These are phyloP conservation scores for Melanaphis sacchari DNA, from an alignment of 1,140 invertebrate genomes.

Conservation along the genomic window DNA sequence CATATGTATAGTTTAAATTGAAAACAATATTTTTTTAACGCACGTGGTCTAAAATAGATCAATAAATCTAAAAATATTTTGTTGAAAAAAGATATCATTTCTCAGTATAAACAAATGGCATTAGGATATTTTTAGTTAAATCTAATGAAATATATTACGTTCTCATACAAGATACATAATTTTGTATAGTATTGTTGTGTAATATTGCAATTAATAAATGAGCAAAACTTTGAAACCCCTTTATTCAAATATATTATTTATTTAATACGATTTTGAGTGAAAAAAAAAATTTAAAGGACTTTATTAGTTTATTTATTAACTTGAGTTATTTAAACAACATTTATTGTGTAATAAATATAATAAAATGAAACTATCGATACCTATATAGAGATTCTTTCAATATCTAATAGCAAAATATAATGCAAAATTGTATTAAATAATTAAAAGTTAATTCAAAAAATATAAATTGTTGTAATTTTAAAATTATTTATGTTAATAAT, in stretches of 20 bases:
- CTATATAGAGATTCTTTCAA: background rate
- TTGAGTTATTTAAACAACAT: background rate
- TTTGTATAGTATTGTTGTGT: background rate
- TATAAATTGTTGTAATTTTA: background rate
- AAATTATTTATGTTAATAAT: background rate
- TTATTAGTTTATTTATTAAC: background rate
- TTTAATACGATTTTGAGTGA: background rate
- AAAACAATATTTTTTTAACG: background rate
- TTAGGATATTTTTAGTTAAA: background rate
- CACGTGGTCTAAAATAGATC: background rate
- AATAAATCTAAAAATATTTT: conserved; percentile 1
- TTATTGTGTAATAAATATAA: background rate
- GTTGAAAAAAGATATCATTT: background rate
- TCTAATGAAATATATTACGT: background rate
- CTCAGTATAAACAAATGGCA: background rate
- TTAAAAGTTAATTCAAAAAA: background rate
- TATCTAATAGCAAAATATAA: background rate
- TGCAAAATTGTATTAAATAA: background rate
- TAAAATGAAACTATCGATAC: background rate
- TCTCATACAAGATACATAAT: background rate
- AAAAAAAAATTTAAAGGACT: background rate
- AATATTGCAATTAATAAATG: background rate
- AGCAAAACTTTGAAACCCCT: background rate
- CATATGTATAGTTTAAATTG: background rate
- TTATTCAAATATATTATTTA: background rate